phyloP scores from a whole-genome alignment of 2,888 invertebrate species.

The Mayetiola destructor region DNA sequence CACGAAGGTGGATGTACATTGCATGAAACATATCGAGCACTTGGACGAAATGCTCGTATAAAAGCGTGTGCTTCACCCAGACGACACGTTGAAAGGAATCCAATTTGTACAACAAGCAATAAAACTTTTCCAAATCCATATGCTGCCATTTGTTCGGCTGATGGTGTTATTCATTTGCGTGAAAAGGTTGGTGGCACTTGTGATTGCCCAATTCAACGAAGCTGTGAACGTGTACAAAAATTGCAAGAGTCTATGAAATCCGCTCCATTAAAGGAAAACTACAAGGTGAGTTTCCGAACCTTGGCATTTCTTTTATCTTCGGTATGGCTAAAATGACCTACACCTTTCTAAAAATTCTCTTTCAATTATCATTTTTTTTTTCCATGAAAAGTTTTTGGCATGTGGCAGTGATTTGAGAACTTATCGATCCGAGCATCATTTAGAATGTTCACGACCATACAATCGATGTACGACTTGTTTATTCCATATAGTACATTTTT shows the following conservation, averaged over 20 bases:
- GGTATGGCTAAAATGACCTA: too few relatives aligned
- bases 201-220: conserved; percentile 17
- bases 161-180: conserved; percentile 18
- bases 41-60: conserved; percentile 15
- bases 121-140: conserved; percentile 26
- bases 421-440: conserved; percentile 23
- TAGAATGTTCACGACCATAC: conserved; percentile 23
- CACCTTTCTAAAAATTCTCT: too few relatives aligned
- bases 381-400: conserved; percentile 20
- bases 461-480: conserved; percentile 23
- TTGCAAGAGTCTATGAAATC: conserved; percentile 18
- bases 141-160: conserved; percentile 23
- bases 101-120: conserved; percentile 24
- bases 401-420: conserved; percentile 26
- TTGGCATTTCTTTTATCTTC: too few relatives aligned
- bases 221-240: conserved; percentile 16
- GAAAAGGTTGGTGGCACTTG: conserved; percentile 20
- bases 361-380: too few relatives aligned
- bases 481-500: too few relatives aligned
- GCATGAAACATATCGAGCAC: conserved; percentile 20
- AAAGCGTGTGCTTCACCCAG: conserved; percentile 22
- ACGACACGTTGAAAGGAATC: conserved; percentile 25
- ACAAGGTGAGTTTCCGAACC: too few relatives aligned
- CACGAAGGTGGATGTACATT: conserved; percentile 25
- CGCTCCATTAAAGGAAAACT: conserved; percentile 16